Evolutionary conservation across 2,113 vertebrate species (phyloP), one percentile per base, ranked within the genome.

Genomic region (Desmodus rotundus): DNA sequence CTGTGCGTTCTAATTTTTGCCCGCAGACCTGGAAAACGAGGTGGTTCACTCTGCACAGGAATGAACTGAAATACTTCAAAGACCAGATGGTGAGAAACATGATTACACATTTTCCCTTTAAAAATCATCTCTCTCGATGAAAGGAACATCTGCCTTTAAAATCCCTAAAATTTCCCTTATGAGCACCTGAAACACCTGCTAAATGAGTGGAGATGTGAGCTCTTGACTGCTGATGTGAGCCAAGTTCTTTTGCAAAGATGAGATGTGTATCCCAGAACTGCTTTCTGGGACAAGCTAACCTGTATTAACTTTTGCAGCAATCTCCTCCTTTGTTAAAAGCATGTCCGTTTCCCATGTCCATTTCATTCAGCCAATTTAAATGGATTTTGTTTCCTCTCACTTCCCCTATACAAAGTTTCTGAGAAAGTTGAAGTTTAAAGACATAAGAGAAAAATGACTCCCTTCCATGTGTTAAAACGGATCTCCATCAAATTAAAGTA

Each of bases 61-160:
- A 99, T 89, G 99, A 99, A 96, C 98, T 99, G 26, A 99, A 99
- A 91, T 99, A 99, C 98, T 99, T 99, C 98, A 99, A 99, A 98
- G 99, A 99, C 94, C 99, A 99, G 98, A 98, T 98, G 99, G 99
- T 99, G 95, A 99, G 99, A 98, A 91, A 43, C n/a, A 73, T 16
- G 14, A 36, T 17, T 47, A 61, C 82, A 19, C 16, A 31, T 19
- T 61, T 82, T 77, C 50, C 50, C 38, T 82, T 76, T 76, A 87
- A 76, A 95, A n/a, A 38, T 74, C 4, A 52, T 45, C 45, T 68
- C n/a, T 92, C 12, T 70, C 63, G 33, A 67, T 43, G n/a, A 78
- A 86, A 91, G 24, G 9, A 84, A 83, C 13, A 47, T 43, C 54
- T 77, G 31, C 24, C 33, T 70, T 52, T 87, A 63, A 89, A 45